Evolutionary conservation across 2,797 vertebrate genomes (phyloP).

Genomic region (Rhodeus uyekii): DNA sequence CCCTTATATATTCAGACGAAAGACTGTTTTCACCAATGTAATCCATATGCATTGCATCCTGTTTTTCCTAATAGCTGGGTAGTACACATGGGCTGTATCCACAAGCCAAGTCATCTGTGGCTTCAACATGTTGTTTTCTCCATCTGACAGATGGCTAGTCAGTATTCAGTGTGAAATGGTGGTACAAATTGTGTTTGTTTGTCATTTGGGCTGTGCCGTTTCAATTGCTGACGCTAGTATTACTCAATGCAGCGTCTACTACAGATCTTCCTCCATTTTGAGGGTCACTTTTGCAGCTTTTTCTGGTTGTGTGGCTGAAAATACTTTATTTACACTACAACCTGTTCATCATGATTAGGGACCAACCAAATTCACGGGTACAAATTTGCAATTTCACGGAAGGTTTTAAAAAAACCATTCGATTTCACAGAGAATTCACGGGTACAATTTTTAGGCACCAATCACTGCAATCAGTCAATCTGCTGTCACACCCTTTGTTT

Average conservation of each 20-base stretch:
- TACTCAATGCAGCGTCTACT: background rate
- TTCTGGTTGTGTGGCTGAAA: no score
- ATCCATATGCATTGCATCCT: conserved; percentile 58
- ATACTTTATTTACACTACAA: no score
- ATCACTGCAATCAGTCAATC: no score
- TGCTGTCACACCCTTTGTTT: no score
- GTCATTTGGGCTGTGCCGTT: conserved; percentile 41
- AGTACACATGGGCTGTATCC: conserved; percentile 47
- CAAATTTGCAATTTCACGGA: no score
- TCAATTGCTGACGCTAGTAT: conserved; percentile 44
- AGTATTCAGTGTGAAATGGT: conserved; percentile 56
- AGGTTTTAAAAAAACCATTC: no score
- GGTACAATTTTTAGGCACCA: no score
- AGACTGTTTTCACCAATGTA: conserved; percentile 31
- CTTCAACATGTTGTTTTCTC: conserved; percentile 58
- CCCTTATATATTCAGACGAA: conserved; percentile 33
- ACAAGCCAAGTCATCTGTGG: conserved; percentile 56
- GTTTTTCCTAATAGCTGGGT: conserved; percentile 54
- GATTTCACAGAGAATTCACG: no score
- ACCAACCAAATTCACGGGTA: no score
- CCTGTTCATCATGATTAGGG: no score
- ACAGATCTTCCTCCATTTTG: conserved; percentile 15
- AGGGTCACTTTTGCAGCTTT: background rate
- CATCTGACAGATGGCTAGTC: conserved; percentile 59
- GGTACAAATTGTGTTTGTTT: conserved; percentile 58